Conservation (phyloP, 2,888 invertebrate genomes). For the Maniola hyperantus region DNA sequence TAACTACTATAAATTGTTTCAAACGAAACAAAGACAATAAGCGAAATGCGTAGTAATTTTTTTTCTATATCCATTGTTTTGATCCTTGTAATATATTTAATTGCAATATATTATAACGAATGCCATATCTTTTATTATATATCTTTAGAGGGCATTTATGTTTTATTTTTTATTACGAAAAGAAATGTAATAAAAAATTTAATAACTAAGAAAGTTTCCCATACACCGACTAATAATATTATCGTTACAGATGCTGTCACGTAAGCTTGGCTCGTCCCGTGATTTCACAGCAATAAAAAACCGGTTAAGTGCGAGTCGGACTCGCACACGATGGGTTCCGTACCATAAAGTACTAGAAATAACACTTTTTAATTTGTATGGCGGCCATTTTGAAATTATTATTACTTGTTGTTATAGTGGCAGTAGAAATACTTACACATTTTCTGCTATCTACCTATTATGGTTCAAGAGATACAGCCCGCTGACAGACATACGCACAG, state of each 20-base stretch:
- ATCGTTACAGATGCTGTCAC: neutral
- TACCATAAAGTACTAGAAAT: too few species aligned
- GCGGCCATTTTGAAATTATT: too few species aligned
- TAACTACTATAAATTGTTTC: constrained; percentile 25
- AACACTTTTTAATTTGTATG: too few species aligned
- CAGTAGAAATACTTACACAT: too few species aligned
- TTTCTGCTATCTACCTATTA: too few species aligned
- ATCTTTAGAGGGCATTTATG: neutral
- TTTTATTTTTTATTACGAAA: neutral
- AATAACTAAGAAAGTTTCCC: constrained; percentile 15
- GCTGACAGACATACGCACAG: too few species aligned
- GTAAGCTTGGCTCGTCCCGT: neutral
- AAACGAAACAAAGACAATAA: constrained; percentile 50
- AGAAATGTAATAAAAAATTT: neutral
- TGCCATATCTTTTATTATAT: neutral
- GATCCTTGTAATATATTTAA: neutral
- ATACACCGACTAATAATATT: constrained; percentile 19
- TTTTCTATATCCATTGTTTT: neutral
- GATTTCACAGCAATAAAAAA: too few species aligned
- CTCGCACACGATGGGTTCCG: too few species aligned
- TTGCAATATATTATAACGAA: neutral
- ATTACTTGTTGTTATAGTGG: too few species aligned
- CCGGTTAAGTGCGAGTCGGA: too few species aligned
- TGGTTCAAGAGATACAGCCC: too few species aligned
- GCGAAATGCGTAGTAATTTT: constrained; percentile 34